A percentile compares a stretch with the other conserved stretches of the same genome.
These are phyloP conservation scores for Karalla daura DNA, from an alignment of 2,797 vertebrate species.

Conservation along the genomic window DNA sequence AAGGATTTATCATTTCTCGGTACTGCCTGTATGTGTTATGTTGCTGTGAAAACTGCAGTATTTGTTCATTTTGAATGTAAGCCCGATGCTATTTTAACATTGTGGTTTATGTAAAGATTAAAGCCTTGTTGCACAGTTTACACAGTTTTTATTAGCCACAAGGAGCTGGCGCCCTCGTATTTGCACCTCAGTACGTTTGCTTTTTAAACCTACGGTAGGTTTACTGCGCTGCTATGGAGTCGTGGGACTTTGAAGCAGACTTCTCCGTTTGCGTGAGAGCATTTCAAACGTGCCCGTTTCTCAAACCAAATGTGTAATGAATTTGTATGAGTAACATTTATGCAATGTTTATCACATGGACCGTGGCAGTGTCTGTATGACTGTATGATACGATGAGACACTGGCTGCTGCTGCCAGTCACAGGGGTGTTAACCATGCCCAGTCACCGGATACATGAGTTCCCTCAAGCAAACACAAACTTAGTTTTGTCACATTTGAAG, in stretches of 20 bases:
- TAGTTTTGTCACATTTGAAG: neutral
- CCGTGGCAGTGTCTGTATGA: neutral
- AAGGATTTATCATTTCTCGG: constrained; percentile 12
- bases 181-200: neutral
- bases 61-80: neutral
- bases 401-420: neutral
- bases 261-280: too few relatives aligned
- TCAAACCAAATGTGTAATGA: neutral
- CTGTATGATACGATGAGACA: constrained; percentile 12
- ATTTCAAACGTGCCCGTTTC: too few relatives aligned
- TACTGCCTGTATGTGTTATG: constrained; percentile 12
- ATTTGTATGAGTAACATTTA: neutral
- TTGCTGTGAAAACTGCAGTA: constrained; percentile 4
- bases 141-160: neutral
- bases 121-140: neutral
- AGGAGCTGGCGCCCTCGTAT: neutral
- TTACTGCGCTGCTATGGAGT: too few relatives aligned
- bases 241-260: neutral
- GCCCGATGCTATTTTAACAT: neutral
- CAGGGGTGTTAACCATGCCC: too few relatives aligned
- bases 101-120: neutral
- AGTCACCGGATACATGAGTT: too few relatives aligned
- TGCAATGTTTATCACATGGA: constrained; percentile 3
- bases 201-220: too few relatives aligned
- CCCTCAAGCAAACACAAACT: neutral